Evolutionary conservation across 2,113 vertebrate genomes (phyloP), one percentile per base, ranked within the genome.

Genomic region (Rattus rattus): DNA sequence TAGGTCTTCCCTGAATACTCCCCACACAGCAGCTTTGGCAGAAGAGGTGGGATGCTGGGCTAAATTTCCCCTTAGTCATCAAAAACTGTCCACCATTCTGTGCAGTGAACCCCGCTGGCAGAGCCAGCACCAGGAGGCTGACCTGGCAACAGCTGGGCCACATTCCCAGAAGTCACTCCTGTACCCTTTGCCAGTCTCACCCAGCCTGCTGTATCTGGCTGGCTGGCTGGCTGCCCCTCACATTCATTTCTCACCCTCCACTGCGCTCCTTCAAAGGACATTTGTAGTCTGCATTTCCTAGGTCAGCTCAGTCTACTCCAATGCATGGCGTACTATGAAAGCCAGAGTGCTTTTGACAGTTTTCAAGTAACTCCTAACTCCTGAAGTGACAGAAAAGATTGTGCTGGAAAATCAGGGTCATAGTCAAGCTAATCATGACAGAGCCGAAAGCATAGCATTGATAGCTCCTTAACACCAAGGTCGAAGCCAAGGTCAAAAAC

Each of bases 141-240:
- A 56, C 26, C 77, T 30, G 16, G 61, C 17, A 73, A 56, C 56
- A n/a, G 4, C 54, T 26, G 47, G 19, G 26, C 30, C 36, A 84
- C 39, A 79, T 79, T 88, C 93, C 90, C 72, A 72, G 91, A 95
- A 89, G 79, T 88, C 83, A 84, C 19, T 83, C 16, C n/a, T 43
- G 2, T 14, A n/a, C n/a, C 10, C 39, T 89, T 72, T 61, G 54
- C 59, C 49, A 33, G 24, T 59, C 59, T 33, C 33, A 13, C 22
- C 22, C 39, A 26, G 77, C 73, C 49, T 16, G 19, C 33, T 67
- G 17, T 56, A 63, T 83, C 80, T 93, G 72, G 47, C 72, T 92
- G 54, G 70, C 93, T 76, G 63, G 54, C 76, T 95, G 83, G 77
- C 91, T 84, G 65, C 47, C 67, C 61, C 70, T 81, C 36, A 36